Evolutionary conservation across 2,113 vertebrate species (phyloP).

Genomic region (Formicarius rufipectus): DNA sequence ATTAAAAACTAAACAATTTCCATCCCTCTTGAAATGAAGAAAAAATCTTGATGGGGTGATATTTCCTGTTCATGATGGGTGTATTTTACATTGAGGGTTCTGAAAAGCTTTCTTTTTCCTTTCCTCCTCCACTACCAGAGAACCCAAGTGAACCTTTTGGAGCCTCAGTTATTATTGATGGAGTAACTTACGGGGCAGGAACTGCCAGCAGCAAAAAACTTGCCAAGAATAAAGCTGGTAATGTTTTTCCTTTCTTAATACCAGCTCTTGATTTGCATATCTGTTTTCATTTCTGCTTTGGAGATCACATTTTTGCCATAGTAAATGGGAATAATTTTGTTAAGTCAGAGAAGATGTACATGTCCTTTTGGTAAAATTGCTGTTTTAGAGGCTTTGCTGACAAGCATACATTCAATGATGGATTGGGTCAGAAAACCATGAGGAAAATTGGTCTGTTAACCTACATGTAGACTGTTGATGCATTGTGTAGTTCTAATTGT

Average conservation of each 20-base stretch:
- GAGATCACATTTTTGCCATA: not conserved
- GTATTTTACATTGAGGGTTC: not conserved
- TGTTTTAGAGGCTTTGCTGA: not conserved
- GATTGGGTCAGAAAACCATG: not conserved
- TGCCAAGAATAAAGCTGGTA: slow-evolving; percentile 99
- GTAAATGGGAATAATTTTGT: not conserved
- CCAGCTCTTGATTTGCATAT: not conserved
- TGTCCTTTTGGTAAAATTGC: not conserved
- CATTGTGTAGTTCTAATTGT: not conserved
- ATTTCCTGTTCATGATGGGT: not conserved
- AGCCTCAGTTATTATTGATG: slow-evolving; percentile 98
- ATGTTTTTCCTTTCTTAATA: not conserved
- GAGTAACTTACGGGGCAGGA: slow-evolving; percentile 98
- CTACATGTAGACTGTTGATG: too few species aligned
- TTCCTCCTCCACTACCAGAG: slow-evolving; percentile 76
- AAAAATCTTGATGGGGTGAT: not conserved
- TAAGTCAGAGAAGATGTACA: not conserved
- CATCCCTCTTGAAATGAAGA: not conserved
- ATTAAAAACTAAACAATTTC: too few species aligned
- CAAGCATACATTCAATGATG: not conserved
- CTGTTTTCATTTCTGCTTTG: not conserved
- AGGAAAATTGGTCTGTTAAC: not conserved
- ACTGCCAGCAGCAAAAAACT: slow-evolving; percentile 99
- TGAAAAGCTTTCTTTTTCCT: not conserved
- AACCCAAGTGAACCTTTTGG: slow-evolving; percentile 99